A percentile compares a stretch with the other conserved stretches of the same genome.
Evolutionary conservation across 2,797 vertebrate species (phyloP).

Genomic region (Cetoscarus ocellatus): DNA sequence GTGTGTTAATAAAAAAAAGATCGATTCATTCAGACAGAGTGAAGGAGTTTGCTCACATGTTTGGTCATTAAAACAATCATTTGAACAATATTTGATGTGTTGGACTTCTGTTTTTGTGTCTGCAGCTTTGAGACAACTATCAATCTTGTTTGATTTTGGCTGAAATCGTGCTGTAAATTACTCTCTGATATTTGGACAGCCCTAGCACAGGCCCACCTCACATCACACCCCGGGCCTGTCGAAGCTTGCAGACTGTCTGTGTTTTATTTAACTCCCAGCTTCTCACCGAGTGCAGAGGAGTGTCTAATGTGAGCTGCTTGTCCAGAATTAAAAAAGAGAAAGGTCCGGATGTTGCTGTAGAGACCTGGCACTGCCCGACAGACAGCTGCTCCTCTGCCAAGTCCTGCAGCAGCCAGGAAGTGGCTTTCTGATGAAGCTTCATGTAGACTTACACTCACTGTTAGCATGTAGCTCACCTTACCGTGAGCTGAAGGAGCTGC

Average conservation of each 20-base stretch:
- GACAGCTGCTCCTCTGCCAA: slow-evolving; percentile 8
- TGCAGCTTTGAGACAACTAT: no score
- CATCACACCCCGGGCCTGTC: slow-evolving; percentile 30
- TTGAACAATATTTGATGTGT: no score
- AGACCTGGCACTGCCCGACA: not conserved
- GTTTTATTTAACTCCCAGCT: not conserved
- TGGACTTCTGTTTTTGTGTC: no score
- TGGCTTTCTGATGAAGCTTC: not conserved
- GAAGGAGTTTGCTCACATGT: no score
- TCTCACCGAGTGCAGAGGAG: not conserved
- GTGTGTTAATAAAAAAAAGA: no score
- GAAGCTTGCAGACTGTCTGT: not conserved
- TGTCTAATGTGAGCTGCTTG: not conserved
- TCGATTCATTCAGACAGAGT: no score
- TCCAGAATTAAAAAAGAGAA: slow-evolving; percentile 13
- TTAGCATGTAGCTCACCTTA: not conserved
- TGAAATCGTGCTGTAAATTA: no score
- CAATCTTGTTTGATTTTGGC: no score
- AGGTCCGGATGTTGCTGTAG: slow-evolving; percentile 11
- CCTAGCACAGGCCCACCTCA: not conserved
- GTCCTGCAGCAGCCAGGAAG: not conserved
- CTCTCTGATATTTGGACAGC: no score
- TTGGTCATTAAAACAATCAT: no score
- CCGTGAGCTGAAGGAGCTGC: not conserved
- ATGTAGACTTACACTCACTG: not conserved